Evolutionary conservation across 2,888 invertebrate species (phyloP).

Genomic region (Nasonovia ribisnigri): DNA sequence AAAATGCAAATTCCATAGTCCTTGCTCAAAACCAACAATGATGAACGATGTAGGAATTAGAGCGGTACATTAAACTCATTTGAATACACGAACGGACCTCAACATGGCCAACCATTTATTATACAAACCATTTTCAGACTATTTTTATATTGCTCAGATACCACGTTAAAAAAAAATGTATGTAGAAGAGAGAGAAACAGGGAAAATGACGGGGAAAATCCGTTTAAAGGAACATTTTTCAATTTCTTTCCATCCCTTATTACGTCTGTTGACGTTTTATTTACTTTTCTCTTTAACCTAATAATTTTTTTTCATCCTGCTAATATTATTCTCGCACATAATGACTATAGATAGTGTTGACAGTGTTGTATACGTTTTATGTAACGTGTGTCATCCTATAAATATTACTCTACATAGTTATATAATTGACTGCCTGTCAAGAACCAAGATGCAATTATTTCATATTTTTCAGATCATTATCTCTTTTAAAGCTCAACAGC

Average conservation of each 20-base stretch:
- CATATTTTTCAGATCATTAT: neutral
- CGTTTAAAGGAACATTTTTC: constrained; percentile 63
- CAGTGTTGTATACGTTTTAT: neutral
- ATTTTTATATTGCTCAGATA: constrained; percentile 58
- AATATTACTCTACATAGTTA: neutral
- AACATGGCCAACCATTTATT: constrained; percentile 57
- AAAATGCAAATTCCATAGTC: constrained; percentile 60
- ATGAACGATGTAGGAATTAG: constrained; percentile 65
- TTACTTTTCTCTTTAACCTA: constrained; percentile 59
- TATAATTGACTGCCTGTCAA: neutral
- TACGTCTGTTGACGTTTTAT: constrained; percentile 57
- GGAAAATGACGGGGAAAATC: constrained; percentile 55
- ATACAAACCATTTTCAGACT: constrained; percentile 60
- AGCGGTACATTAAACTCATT: constrained; percentile 65
- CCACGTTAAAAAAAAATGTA: constrained; percentile 33
- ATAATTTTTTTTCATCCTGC: constrained; percentile 29
- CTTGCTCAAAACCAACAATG: constrained; percentile 63
- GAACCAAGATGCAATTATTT: neutral
- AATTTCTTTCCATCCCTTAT: constrained; percentile 55
- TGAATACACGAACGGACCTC: constrained; percentile 63
- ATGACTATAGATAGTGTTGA: neutral
- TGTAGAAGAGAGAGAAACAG: neutral
- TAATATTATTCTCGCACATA: constrained; percentile 25
- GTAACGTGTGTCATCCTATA: neutral
- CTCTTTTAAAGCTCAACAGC: neutral